These are phyloP conservation scores for Pollachius pollachius DNA, from an alignment of 2,113 vertebrate species.

Conservation along the genomic window DNA sequence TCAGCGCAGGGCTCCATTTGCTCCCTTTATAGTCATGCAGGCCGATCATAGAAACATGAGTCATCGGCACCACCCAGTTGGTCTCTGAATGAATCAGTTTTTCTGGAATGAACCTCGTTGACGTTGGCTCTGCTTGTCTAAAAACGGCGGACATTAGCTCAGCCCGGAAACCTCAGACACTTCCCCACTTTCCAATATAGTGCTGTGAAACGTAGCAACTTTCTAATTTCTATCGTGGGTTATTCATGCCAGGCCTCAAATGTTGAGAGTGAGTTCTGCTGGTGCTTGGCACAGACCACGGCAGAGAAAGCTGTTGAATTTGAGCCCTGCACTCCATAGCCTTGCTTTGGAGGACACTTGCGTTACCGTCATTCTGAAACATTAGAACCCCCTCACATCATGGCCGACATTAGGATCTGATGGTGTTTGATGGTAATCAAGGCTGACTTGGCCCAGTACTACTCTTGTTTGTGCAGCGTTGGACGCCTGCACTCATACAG, in stretches of 20 bases:
- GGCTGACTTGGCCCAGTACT: neutral
- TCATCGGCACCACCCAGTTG: conserved; percentile 66
- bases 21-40: conserved; percentile 65
- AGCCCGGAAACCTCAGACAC: conserved; percentile 29
- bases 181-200: conserved; percentile 21
- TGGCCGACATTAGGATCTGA: conserved; percentile 23
- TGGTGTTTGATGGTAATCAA: conserved; percentile 19
- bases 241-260: conserved; percentile 19
- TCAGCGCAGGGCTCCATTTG: conserved; percentile 54
- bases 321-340: conserved; percentile 52
- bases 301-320: conserved; percentile 47
- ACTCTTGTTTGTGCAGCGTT: too few relatives aligned
- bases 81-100: conserved; percentile 57
- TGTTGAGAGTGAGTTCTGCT: conserved; percentile 3
- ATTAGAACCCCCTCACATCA: conserved; percentile 36
- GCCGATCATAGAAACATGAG: conserved; percentile 72
- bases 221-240: conserved; percentile 2
- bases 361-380: conserved; percentile 38
- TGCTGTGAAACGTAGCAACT: conserved; percentile 6
- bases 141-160: conserved; percentile 37
- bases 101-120: conserved; percentile 28
- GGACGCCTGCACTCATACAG: too few relatives aligned
- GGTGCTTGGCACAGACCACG: conserved; percentile 34
- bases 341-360: conserved; percentile 38
- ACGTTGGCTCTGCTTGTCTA: conserved; percentile 47